Evolutionary conservation across 2,888 invertebrate species (phyloP), one percentile per base, ranked within the genome.

Genomic region (Pandemis heparana): DNA sequence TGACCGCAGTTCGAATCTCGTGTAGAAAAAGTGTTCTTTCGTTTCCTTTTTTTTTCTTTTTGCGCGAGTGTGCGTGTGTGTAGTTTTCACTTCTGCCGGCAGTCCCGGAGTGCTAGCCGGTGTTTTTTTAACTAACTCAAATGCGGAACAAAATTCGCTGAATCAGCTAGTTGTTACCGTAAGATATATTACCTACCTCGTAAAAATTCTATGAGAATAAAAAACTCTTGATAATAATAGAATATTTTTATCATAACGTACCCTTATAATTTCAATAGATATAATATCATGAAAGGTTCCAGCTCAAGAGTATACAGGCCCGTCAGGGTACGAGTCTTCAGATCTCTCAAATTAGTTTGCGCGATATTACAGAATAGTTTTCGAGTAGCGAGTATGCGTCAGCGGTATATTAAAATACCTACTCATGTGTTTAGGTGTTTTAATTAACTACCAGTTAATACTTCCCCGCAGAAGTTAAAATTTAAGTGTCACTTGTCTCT

Each of bases 301-400:
- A 38, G 23, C 60, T 65, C 12, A 32, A 41, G 16, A 64, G 43
- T 53, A 62, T 18, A 18, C 32, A 10, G n/a, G 16, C 39, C 18
- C n/a, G n/a, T 60, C 10, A 48, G 12, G 39, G 51, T 51, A 61
- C 9, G 7, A n/a, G 14, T 16, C 39, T 67, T 6, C 4, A 53
- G 43, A 18, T 61, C 60, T 23, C 41, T 53, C 39, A 16, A 69
- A 56, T 53, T 71, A 53, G 43, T 62, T 62, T 10, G 53, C n/a
- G 65, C 60, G 38, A 67, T 67, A 67, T 71, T 62, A 62, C 67
- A 16, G 38, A 46, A 62, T 67, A 67, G 53, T 62, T 72, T 43
- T 39, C 39, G 61, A 67, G 71, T 67, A 67, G 14, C 14, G 5
- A 9, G 10, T n/a, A 3, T 16, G 39, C 5, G 16, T 61, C 23